Evolutionary conservation across 2,113 vertebrate genomes (phyloP), one percentile per base, ranked within the genome.

Genomic region (Notechis scutatus): DNA sequence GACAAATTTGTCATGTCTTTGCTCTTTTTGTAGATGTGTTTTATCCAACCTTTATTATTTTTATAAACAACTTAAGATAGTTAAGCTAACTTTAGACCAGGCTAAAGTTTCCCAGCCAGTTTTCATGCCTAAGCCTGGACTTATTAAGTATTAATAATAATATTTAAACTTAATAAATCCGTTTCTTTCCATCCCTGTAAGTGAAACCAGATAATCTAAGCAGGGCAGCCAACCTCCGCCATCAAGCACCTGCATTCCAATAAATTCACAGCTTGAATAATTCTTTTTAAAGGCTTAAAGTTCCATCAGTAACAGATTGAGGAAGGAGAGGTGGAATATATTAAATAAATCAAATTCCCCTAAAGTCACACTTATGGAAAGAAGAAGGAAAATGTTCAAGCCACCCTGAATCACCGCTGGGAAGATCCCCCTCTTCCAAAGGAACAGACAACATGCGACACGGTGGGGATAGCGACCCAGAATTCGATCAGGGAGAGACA

Each of bases 321-420:
- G 96, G 96, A 97, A 97, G 39, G 90, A 90, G 15, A 11, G 39
- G 1, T 61, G 94, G 96, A 96, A 95, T 93, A 91, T 96, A 54
- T 6, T 45, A 93, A 94, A 61, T 59, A 94, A 45, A 45, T 91
- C 92, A 69, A 96, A 96, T 91, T 91, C 81, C 97, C 91, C 91
- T 34, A 96, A 95, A 95, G 90, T 69, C 69, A 93, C 94, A 87
- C 26, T 8, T 52, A 86, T 2, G 92, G 96, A 93, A 96, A 96
- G 95, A 96, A 92, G 86, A 56, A 74, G 45, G 59, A 88, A 52
- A 54, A 39, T 20, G 21, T 18, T 55, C 0, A 15, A 87, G 81
- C 85, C 89, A 9, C 24, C 0, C 0, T 96, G 95, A 97, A 56
- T 97, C 96, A 96, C 56, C 0, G 2, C 4, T 3, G 0, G 0